A percentile compares a stretch with the other conserved stretches of the same genome.
These are phyloP conservation scores for Platycheirus rosarum DNA, from an alignment of 2,888 invertebrate species.

Conservation along the genomic window DNA sequence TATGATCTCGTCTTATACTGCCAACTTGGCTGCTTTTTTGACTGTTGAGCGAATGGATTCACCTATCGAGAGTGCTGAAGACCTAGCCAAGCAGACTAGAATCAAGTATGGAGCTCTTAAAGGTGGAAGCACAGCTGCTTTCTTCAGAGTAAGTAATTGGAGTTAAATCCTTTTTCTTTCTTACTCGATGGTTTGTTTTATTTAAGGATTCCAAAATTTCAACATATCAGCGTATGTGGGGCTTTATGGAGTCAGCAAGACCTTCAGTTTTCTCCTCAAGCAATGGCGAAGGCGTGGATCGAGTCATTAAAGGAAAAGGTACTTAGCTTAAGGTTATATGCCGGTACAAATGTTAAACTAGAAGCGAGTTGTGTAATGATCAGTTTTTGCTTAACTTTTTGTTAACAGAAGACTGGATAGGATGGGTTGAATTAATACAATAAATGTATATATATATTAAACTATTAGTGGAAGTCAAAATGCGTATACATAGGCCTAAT, in stretches of 20 bases:
- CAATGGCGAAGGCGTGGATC: conserved; percentile 95
- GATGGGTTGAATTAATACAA: no score
- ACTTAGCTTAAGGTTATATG: no score
- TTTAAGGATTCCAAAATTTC: conserved; percentile 94
- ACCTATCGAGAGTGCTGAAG: conserved; percentile 97
- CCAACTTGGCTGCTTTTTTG: conserved; percentile 96
- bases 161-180: not conserved
- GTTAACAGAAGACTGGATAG: no score
- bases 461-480: no score
- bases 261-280: conserved; percentile 93
- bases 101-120: conserved; percentile 98
- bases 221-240: conserved; percentile 97
- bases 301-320: conserved; percentile 92
- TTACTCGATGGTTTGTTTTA: not conserved
- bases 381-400: no score
- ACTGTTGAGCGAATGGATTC: conserved; percentile 97
- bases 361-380: no score
- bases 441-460: no score
- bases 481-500: no score
- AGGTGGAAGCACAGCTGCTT: conserved; percentile 96
- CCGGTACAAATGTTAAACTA: no score
- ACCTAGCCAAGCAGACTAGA: conserved; percentile 97
- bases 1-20: conserved; percentile 98
- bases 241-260: conserved; percentile 94
- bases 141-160: conserved; percentile 89